Evolutionary conservation across 2,113 vertebrate genomes (phyloP), one percentile per base, ranked within the genome.

Genomic region (Myxocyprinus asiaticus): DNA sequence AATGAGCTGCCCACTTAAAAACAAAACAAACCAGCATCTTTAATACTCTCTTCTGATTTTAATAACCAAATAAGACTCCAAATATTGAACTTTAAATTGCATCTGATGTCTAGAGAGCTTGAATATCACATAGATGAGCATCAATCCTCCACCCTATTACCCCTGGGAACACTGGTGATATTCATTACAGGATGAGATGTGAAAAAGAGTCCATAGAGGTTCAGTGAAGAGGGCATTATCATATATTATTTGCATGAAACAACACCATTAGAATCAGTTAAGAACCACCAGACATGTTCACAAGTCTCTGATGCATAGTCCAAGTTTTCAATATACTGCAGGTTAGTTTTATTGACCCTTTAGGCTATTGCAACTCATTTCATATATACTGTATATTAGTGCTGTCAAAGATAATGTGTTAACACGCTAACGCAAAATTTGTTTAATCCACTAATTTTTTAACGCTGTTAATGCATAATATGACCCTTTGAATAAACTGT

Each of bases 21-120:
- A 33, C 22, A 33, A 33, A 33, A 33, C 5, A 42, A 8, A 72
- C 45, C 51, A 50, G 11, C 10, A 58, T 72, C n/a, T 71, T 70
- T 12, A 65, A 55, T 79, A 53, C 22, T 14, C 42, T 78, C 12
- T 56, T 70, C 67, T 15, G 59, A 68, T 62, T 78, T 51, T 14
- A 70, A 70, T 70, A 63, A 53, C 47, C 12, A 17, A 45, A 56
- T 47, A 56, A 33, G 50, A 51, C 42, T 53, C 8, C 12, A 55
- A 79, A 79, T 47, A 61, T 47, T 47, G n/a, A 7, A 5, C 43
- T 53, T 62, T 45, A 10, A 65, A 47, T 4, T 48, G 53, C 53
- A 73, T 15, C 43, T 66, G 42, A 66, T n/a, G 64, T 22, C 42
- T 55, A 67, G 7, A 48, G 69, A 12, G 3, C 44, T 9, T 42